phyloP scores from a whole-genome alignment of 2,797 vertebrate genomes.

The Leptatherina wallacei region DNA sequence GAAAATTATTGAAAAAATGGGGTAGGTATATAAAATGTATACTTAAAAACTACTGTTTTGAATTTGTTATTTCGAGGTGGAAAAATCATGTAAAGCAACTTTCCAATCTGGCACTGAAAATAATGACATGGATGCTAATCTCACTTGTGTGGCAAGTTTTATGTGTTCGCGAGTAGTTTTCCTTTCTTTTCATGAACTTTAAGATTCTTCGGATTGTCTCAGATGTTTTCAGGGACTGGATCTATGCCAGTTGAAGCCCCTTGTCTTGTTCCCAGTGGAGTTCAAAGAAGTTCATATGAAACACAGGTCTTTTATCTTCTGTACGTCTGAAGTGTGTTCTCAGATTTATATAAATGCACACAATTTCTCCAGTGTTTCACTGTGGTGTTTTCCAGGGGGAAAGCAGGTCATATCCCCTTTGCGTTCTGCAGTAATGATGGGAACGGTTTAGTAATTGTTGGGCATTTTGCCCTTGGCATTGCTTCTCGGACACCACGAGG shows the following conservation, averaged over 20 bases:
- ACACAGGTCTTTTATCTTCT: constrained; percentile 11
- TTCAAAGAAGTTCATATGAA: constrained; percentile 39
- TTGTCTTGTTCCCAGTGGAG: constrained; percentile 36
- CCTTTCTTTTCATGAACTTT: neutral
- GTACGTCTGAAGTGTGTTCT: constrained; percentile 18
- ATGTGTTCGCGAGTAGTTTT: constrained; percentile 14
- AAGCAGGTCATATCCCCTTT: constrained; percentile 29
- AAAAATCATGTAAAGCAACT: neutral
- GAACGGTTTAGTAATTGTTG: constrained; percentile 25
- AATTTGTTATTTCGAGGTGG: no score
- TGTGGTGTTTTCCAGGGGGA: constrained; percentile 41
- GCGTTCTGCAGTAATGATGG: constrained; percentile 22
- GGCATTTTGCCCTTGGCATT: constrained; percentile 26
- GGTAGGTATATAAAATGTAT: no score
- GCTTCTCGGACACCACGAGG: constrained; percentile 24
- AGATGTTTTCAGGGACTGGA: neutral
- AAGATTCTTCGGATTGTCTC: neutral
- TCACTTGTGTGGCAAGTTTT: constrained; percentile 41
- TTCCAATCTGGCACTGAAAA: neutral
- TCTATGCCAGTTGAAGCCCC: constrained; percentile 25
- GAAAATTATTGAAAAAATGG: no score
- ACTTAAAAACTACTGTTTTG: no score
- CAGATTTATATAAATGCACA: neutral
- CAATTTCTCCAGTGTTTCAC: constrained; percentile 17
- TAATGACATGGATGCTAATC: constrained; percentile 26